Percentiles rank a stretch among this genome's conserved stretches.
Evolutionary conservation across 2,888 invertebrate genomes (phyloP).

Genomic region (Cantharis rustica): DNA sequence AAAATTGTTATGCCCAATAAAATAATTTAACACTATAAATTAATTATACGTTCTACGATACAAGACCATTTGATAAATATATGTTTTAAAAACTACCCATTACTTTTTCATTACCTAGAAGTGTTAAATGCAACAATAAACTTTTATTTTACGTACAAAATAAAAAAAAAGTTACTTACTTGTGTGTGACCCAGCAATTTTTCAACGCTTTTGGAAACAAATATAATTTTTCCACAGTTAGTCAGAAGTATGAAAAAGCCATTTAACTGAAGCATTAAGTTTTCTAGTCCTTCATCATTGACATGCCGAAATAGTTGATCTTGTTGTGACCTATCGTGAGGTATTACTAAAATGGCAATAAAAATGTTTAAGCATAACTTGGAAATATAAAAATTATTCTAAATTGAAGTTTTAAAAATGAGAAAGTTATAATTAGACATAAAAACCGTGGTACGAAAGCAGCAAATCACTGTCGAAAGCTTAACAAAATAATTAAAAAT

Average conservation of each 20-base stretch:
- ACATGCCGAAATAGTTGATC: conserved; percentile 59
- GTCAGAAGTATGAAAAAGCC: conserved; percentile 83
- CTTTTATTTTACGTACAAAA: not conserved
- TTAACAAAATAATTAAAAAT: no score
- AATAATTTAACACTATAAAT: not conserved
- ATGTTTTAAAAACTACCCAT: not conserved
- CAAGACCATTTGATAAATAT: not conserved
- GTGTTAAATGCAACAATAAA: not conserved
- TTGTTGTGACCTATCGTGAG: conserved; percentile 27
- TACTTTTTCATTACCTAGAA: not conserved
- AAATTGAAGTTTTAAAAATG: not conserved
- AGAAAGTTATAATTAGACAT: no score
- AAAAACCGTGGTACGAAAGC: no score
- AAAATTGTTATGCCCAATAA: not conserved
- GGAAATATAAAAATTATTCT: not conserved
- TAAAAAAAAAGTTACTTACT: conserved; percentile 59
- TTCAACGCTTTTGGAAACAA: conserved; percentile 83
- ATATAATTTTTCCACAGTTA: conserved; percentile 80
- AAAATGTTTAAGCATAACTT: not conserved
- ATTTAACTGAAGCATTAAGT: conserved; percentile 64
- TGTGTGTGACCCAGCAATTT: conserved; percentile 84
- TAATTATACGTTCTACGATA: not conserved
- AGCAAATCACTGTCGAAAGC: no score
- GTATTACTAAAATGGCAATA: conserved; percentile 37
- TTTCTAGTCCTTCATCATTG: conserved; percentile 66